Evolutionary conservation across 2,797 vertebrate genomes (phyloP).

Genomic region (Necrosyrtes monachus): DNA sequence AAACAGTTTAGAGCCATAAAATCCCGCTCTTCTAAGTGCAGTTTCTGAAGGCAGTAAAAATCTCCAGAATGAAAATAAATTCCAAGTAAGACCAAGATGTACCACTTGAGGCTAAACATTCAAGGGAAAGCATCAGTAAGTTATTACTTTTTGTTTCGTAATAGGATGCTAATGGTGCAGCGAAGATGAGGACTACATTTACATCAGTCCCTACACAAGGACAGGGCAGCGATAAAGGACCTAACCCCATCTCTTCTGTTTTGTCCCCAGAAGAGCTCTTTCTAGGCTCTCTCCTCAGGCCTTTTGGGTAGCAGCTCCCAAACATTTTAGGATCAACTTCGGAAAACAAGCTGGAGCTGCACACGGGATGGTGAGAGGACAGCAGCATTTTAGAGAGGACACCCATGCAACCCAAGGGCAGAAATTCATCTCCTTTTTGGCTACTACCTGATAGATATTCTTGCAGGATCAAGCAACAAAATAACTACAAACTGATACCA

Average conservation of each 20-base stretch:
- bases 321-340: not conserved
- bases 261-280: not conserved
- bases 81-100: not conserved
- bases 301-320: not conserved
- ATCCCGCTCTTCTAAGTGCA: not conserved
- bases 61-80: not conserved
- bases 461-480: not conserved
- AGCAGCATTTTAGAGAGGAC: not conserved
- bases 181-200: not conserved
- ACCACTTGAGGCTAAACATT: not conserved
- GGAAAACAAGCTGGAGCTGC: not conserved
- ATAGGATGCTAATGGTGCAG: not conserved
- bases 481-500: not conserved
- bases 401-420: not conserved
- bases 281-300: not conserved
- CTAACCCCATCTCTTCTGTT: not conserved
- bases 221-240: not conserved
- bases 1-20: not conserved
- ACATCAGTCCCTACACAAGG: not conserved
- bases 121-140: not conserved
- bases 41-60: constrained; percentile 7
- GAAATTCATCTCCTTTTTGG: not conserved
- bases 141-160: not conserved
- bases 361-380: not conserved
- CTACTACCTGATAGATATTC: not conserved